Percentiles rank a stretch among this genome's conserved stretches.
phyloP scores from a whole-genome alignment of 2,113 vertebrate genomes.

The Anthoscopus minutus region DNA sequence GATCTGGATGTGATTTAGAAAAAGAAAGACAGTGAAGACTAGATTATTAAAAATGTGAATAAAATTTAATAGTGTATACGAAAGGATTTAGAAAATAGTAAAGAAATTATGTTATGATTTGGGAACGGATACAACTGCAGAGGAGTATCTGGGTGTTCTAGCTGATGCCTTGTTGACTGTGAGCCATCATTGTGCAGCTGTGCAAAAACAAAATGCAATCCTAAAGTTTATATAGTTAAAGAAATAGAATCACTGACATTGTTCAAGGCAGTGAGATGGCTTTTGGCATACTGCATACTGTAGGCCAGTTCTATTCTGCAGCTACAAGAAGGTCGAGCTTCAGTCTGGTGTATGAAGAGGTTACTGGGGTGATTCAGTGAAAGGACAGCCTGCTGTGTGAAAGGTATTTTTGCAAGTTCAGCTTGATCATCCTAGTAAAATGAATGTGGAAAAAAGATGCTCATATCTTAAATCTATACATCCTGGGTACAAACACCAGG shows the following conservation, averaged over 20 bases:
- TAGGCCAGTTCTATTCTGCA: neutral
- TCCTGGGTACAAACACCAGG: neutral
- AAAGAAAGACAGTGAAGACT: neutral
- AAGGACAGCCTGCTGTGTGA: neutral
- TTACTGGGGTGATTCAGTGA: neutral
- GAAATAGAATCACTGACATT: neutral
- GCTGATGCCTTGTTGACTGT: neutral
- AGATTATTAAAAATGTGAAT: neutral
- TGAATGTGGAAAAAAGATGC: neutral
- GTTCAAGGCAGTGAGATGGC: neutral
- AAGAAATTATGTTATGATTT: neutral
- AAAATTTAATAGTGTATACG: neutral
- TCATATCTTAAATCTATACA: neutral
- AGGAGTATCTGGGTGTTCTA: neutral
- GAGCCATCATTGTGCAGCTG: neutral
- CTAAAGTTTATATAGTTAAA: neutral
- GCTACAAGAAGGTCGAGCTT: neutral
- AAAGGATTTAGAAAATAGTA: neutral
- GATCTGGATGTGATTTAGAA: neutral
- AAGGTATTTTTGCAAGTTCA: neutral
- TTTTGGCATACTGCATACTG: neutral
- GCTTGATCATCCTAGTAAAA: neutral
- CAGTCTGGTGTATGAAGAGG: neutral
- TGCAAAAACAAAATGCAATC: neutral
- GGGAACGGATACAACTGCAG: neutral